Percentiles rank a stretch among this genome's conserved stretches.
These are phyloP conservation scores for Pongo pygmaeus DNA, from an alignment of 2,113 vertebrate genomes.

Conservation along the genomic window DNA sequence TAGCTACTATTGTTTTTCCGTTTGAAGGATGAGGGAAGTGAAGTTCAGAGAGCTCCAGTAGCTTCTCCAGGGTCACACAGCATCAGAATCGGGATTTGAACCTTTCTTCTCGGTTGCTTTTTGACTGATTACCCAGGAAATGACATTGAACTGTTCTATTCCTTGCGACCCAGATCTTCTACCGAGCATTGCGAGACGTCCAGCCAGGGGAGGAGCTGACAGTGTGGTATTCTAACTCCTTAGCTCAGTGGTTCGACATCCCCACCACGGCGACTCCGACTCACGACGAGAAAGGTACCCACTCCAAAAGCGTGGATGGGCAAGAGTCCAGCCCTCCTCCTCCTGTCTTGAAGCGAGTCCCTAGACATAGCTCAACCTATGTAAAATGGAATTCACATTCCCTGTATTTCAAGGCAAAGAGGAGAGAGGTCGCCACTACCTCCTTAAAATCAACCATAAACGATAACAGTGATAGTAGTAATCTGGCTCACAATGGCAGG, in stretches of 20 bases:
- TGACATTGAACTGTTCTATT: constrained; percentile 72
- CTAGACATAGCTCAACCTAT: neutral
- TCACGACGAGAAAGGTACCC: constrained; percentile 97
- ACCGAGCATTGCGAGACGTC: constrained; percentile 93
- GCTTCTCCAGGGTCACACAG: constrained; percentile 28
- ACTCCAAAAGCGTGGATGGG: neutral
- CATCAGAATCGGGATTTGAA: neutral
- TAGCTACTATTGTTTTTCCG: neutral
- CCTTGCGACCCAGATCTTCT: constrained; percentile 91
- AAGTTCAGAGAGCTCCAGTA: constrained; percentile 10
- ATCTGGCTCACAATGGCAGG: neutral
- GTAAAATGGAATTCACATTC: neutral
- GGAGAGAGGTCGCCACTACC: neutral
- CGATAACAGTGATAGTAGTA: neutral
- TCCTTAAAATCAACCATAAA: constrained; percentile 21
- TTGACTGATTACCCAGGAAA: neutral
- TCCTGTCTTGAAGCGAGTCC: fast-evolving
- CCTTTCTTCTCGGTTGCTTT: constrained; percentile 25
- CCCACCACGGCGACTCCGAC: constrained; percentile 96
- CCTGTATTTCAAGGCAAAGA: neutral
- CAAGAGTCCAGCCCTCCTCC: neutral
- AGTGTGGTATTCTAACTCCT: constrained; percentile 95
- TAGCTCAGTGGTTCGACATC: constrained; percentile 98
- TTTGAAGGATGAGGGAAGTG: neutral
- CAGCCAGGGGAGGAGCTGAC: constrained; percentile 95